A percentile compares a stretch with the other conserved stretches of the same genome.
Evolutionary conservation across 2,888 invertebrate genomes (phyloP).

Genomic region (Dicranocentrus wangi): DNA sequence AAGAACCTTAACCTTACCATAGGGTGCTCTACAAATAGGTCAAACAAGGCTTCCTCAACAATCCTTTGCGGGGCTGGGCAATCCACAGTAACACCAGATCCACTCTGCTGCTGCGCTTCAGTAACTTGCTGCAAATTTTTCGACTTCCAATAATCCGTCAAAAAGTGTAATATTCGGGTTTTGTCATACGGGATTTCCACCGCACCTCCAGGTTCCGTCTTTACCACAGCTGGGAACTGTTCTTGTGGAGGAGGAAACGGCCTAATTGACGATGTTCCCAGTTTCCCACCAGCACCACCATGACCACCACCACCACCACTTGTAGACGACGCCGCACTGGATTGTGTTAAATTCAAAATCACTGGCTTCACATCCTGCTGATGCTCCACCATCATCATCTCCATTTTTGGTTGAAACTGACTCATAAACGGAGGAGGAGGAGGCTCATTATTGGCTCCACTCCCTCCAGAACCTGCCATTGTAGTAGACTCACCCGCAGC

Average conservation of each 20-base stretch:
- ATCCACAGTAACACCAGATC: conserved; percentile 31
- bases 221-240: background rate
- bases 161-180: conserved; percentile 45
- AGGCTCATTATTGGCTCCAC: too few species aligned
- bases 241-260: background rate
- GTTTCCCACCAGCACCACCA: too few species aligned
- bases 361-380: conserved; percentile 19
- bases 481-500: too few species aligned
- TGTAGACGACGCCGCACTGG: background rate
- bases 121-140: conserved; percentile 55
- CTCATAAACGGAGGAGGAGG: too few species aligned
- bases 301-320: background rate
- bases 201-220: conserved; percentile 9
- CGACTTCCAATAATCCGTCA: conserved; percentile 57
- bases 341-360: background rate
- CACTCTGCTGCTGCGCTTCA: conserved; percentile 48
- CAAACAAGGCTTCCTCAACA: conserved; percentile 59
- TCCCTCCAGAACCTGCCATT: too few species aligned
- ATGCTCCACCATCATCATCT: background rate
- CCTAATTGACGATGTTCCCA: background rate
- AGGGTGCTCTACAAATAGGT: conserved; percentile 59
- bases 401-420: background rate
- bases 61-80: conserved; percentile 47
- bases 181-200: conserved; percentile 45
- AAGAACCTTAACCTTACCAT: conserved; percentile 33